These are phyloP conservation scores for Nesidiocoris tenuis DNA, from an alignment of 2,888 invertebrate species.

Conservation along the genomic window DNA sequence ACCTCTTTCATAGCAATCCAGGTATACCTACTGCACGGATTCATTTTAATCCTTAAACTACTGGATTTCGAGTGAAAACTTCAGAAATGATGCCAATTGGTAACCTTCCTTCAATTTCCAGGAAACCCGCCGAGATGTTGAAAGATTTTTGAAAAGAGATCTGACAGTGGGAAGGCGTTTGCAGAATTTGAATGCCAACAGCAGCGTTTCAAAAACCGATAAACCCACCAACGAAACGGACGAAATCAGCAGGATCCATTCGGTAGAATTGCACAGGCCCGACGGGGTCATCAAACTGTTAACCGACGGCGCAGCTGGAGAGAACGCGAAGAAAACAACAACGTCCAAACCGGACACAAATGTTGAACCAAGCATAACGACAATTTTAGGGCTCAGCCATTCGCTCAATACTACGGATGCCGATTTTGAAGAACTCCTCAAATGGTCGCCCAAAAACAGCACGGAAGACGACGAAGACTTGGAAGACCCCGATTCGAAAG, in stretches of 20 bases:
- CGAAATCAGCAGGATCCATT: conserved; percentile 1
- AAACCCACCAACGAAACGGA: conserved; percentile 2
- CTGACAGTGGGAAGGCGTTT: neutral
- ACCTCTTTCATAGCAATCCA: conserved; percentile 48
- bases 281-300: conserved; percentile 43
- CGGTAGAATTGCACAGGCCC: conserved; percentile 39
- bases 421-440: conserved; percentile 7
- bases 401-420: conserved; percentile 30
- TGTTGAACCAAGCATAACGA: conserved; percentile 13
- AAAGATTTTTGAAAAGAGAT: conserved; percentile 21
- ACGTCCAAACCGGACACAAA: neutral
- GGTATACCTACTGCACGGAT: too few species aligned
- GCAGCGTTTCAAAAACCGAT: neutral
- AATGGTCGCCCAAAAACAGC: conserved; percentile 5
- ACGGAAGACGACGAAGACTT: conserved; percentile 27
- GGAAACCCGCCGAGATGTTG: conserved; percentile 9
- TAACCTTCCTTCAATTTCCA: too few species aligned
- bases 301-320: conserved; percentile 10
- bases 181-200: neutral
- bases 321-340: neutral
- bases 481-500: conserved; percentile 3
- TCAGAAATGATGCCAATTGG: too few species aligned
- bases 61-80: too few species aligned
- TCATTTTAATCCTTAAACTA: too few species aligned
- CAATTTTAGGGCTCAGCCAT: conserved; percentile 12